Percentiles rank a stretch among this genome's conserved stretches.
Conservation (phyloP, 2,113 vertebrate species). For the Ariopsis seemanni region DNA sequence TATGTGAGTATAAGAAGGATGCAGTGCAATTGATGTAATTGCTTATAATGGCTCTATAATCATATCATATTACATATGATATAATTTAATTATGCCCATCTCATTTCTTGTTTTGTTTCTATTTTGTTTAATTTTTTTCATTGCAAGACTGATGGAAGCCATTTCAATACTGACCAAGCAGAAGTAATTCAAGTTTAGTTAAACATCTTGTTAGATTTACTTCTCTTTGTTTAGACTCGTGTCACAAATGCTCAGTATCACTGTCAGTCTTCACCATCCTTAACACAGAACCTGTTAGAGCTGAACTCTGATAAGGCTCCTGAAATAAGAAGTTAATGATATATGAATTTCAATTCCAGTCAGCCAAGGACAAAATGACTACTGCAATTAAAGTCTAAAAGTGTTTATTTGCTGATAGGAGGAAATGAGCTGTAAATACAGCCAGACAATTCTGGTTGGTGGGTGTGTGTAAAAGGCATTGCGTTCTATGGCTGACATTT, state of each 20-base stretch:
- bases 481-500: conserved; percentile 41
- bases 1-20: not conserved
- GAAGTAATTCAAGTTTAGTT: not conserved
- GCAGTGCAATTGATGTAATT: not conserved
- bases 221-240: not conserved
- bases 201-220: not conserved
- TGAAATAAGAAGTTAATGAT: conserved; percentile 35
- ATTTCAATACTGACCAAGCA: not conserved
- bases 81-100: not conserved
- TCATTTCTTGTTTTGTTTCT: not conserved
- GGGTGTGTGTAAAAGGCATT: conserved; percentile 13
- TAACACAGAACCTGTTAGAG: conserved; percentile 42
- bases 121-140: not conserved
- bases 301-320: conserved; percentile 37
- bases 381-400: conserved; percentile 45
- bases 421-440: conserved; percentile 44
- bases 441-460: conserved; percentile 39
- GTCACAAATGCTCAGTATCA: conserved; percentile 3
- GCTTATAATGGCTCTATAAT: not conserved
- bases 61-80: not conserved
- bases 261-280: conserved; percentile 26
- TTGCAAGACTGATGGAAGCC: not conserved
- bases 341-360: conserved; percentile 44
- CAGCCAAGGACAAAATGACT: conserved; percentile 52
- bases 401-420: conserved; percentile 22